Evolutionary conservation across 35 echinoderm and acorn worm genomes (phyloP).

Genomic region (Strongylocentrotus purpuratus): DNA sequence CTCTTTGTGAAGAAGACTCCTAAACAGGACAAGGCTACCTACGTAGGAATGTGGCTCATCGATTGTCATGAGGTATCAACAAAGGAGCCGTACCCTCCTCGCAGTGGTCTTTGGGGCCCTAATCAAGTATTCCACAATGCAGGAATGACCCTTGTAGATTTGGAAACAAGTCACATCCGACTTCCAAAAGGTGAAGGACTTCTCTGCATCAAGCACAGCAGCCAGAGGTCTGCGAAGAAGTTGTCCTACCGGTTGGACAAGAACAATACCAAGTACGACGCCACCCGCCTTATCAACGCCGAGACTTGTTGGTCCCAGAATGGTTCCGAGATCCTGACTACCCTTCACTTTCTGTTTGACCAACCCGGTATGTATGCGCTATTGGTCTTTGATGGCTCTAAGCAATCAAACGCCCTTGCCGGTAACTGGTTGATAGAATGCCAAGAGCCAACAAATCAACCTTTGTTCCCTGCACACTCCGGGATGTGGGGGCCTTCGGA

Average conservation of each 20-base stretch:
- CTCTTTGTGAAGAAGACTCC: slow-evolving; percentile 46
- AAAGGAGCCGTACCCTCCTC: slow-evolving; percentile 24
- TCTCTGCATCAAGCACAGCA: slow-evolving; percentile 25
- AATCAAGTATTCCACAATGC: slow-evolving; percentile 30
- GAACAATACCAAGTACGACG: neutral
- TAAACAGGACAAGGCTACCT: slow-evolving; percentile 38
- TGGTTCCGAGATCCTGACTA: slow-evolving; percentile 20
- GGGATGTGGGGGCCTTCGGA: slow-evolving; percentile 39
- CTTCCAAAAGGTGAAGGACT: slow-evolving; percentile 21
- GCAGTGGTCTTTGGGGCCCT: slow-evolving; percentile 18
- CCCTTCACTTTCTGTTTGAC: neutral
- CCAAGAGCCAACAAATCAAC: neutral
- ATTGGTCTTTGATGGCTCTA: slow-evolving; percentile 30
- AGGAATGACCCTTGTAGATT: neutral
- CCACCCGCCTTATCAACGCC: slow-evolving; percentile 7
- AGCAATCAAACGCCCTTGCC: slow-evolving; percentile 31
- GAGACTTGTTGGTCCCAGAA: slow-evolving; percentile 18
- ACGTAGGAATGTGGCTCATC: slow-evolving; percentile 48
- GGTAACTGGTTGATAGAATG: neutral
- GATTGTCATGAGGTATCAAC: slow-evolving; percentile 13
- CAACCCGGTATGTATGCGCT: slow-evolving; percentile 24
- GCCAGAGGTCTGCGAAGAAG: slow-evolving; percentile 11
- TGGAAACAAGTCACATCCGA: neutral
- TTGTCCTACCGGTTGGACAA: slow-evolving; percentile 25
- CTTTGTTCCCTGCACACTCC: slow-evolving; percentile 12